Evolutionary conservation across 2,797 vertebrate genomes (phyloP).

Genomic region (Odontamblyopus lacepedii): DNA sequence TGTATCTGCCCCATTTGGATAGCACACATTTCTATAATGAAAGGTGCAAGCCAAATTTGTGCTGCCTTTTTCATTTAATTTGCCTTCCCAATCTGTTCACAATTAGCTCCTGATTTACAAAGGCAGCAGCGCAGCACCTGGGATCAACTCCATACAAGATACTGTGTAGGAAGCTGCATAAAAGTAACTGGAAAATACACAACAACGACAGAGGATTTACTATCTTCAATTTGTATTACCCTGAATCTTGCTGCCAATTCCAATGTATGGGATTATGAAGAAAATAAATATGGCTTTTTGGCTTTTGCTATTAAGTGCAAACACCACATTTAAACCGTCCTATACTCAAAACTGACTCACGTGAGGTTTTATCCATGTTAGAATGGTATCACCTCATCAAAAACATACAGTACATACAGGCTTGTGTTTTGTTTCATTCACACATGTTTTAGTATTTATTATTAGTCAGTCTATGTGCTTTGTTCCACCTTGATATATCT

Average conservation of each 20-base stretch:
- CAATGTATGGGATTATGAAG: not conserved
- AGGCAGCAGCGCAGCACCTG: conserved; percentile 30
- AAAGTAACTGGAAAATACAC: not conserved
- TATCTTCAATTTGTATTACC: not conserved
- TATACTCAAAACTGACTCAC: too few relatives aligned
- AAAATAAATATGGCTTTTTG: conserved; percentile 4
- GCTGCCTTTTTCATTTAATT: conserved; percentile 46
- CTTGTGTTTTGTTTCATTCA: too few relatives aligned
- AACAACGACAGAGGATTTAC: not conserved
- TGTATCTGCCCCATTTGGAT: conserved; percentile 15
- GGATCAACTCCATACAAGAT: conserved; percentile 20
- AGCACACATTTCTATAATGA: conserved; percentile 35
- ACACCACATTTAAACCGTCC: not conserved
- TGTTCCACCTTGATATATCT: not conserved
- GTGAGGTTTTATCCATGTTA: too few relatives aligned
- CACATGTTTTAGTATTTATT: too few relatives aligned
- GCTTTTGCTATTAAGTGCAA: not conserved
- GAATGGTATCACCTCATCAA: too few relatives aligned
- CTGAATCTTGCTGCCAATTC: not conserved
- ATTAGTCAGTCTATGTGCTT: too few relatives aligned
- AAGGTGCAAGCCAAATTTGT: conserved; percentile 30
- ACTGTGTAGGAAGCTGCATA: conserved; percentile 20
- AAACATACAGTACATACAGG: too few relatives aligned
- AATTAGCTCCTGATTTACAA: conserved; percentile 56
- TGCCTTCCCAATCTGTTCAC: conserved; percentile 40